Evolutionary conservation across 2,113 vertebrate species (phyloP), one percentile per base, ranked within the genome.

Genomic region (Nycticebus coucang): DNA sequence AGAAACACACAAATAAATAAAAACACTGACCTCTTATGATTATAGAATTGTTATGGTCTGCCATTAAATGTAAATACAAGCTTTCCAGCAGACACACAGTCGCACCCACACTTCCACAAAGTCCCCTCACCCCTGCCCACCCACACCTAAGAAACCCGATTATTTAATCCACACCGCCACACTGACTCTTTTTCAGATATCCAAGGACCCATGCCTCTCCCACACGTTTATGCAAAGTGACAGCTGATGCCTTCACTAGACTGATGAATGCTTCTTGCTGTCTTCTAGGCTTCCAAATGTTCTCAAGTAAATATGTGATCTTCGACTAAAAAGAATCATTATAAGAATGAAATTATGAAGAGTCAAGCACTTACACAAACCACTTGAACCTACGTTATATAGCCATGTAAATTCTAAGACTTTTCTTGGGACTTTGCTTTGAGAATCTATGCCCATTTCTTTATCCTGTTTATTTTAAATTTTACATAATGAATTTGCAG

Each of bases 61-160:
- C 41, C 82, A 83, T 30, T 69, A 64, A 69, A 81, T 64, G 41
- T 59, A 68, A 87, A 1, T 57, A 14, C 5, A 5, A 66, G 13
- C 15, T 87, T 5, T 13, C 45, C 2, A 60, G 6, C 6, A n/a
- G 26, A 57, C 17, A 30, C 8, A 71, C 1, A 30, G 5, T 2
- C 30, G 41, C 26, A 30, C 4, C 18, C 28, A 24, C 3, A 62
- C 0, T 4, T 21, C 22, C 1, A 22, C 8, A 45, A 17, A 7
- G 0, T 10, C 0, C 11, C n/a, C 53, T 26, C 30, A 41, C 1
- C 12, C 66, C 28, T 14, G 3, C 28, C 0, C 18, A 33, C 30
- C n/a, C 37, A 45, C 1, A 15, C 1, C 2, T 15, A 21, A 57
- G 19, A 83, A 79, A 13, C 7, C 9, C 59, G 0, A 30, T 9